Percentiles rank a stretch among this genome's conserved stretches.
These are phyloP conservation scores for Lepidurus apus DNA, from an alignment of 1,140 invertebrate genomes.

Conservation along the genomic window DNA sequence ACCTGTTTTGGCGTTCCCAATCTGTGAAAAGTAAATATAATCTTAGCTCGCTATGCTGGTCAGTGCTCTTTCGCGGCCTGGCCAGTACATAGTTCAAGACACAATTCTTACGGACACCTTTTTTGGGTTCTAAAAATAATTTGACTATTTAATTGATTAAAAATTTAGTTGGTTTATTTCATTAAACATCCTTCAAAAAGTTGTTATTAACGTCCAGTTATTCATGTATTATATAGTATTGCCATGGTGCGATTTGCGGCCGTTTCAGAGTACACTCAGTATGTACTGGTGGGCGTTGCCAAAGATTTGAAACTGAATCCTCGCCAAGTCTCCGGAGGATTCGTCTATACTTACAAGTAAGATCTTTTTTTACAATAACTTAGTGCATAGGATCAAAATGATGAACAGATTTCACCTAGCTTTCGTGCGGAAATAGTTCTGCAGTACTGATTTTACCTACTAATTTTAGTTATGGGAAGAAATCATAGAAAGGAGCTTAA, in stretches of 20 bases:
- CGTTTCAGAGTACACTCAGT: conserved; percentile 63
- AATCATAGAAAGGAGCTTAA: not conserved
- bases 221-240: conserved; percentile 49
- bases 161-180: too few species aligned
- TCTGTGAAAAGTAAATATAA: conserved; percentile 18
- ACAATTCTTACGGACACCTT: not conserved
- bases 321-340: conserved; percentile 68
- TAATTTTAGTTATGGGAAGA: not conserved
- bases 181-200: too few species aligned
- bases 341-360: conserved; percentile 80
- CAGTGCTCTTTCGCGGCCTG: not conserved
- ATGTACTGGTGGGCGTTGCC: conserved; percentile 79
- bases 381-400: not conserved
- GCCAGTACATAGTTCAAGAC: not conserved
- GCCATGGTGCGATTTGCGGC: conserved; percentile 65
- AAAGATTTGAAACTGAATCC: conserved; percentile 88
- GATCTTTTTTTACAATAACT: conserved; percentile 35
- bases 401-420: conserved; percentile 8
- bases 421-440: conserved; percentile 40
- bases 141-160: too few species aligned
- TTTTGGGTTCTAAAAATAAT: conserved; percentile 22
- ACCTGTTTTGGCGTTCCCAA: not conserved
- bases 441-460: conserved; percentile 45
- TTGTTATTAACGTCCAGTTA: not conserved
- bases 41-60: conserved; percentile 2